These are phyloP conservation scores for Slavum lentiscoides DNA, from an alignment of 2,888 invertebrate species.

Conservation along the genomic window DNA sequence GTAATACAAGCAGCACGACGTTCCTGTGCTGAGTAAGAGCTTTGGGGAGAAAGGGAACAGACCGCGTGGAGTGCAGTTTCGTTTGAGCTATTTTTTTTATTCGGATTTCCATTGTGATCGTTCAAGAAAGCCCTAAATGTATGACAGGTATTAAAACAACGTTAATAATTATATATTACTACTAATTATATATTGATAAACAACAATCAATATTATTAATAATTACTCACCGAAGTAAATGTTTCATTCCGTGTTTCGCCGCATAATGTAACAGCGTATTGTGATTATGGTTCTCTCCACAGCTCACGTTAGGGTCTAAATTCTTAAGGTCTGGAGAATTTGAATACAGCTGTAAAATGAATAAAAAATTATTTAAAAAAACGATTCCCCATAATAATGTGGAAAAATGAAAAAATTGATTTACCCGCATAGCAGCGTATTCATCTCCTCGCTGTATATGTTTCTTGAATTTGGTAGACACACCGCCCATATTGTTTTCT, in stretches of 20 bases:
- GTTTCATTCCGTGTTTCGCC: conserved; percentile 68
- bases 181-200: neutral
- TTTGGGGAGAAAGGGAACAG: conserved; percentile 62
- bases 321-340: conserved; percentile 68
- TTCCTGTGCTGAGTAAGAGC: conserved; percentile 65
- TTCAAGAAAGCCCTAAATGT: conserved; percentile 66
- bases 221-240: conserved; percentile 61
- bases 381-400: neutral
- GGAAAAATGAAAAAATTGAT: conserved; percentile 1
- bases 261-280: conserved; percentile 72
- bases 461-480: conserved; percentile 71
- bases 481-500: conserved; percentile 66
- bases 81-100: conserved; percentile 68
- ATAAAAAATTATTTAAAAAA: neutral
- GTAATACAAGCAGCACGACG: conserved; percentile 66
- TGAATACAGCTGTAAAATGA: conserved; percentile 65
- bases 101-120: conserved; percentile 70
- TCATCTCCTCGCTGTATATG: conserved; percentile 73
- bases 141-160: neutral
- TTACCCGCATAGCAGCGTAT: conserved; percentile 69
- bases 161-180: neutral
- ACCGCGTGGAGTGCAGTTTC: conserved; percentile 69
- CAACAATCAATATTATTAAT: neutral
- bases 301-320: conserved; percentile 70
- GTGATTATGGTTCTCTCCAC: conserved; percentile 69